These are phyloP conservation scores for Pithys albifrons DNA, from an alignment of 2,113 vertebrate genomes.

Conservation along the genomic window DNA sequence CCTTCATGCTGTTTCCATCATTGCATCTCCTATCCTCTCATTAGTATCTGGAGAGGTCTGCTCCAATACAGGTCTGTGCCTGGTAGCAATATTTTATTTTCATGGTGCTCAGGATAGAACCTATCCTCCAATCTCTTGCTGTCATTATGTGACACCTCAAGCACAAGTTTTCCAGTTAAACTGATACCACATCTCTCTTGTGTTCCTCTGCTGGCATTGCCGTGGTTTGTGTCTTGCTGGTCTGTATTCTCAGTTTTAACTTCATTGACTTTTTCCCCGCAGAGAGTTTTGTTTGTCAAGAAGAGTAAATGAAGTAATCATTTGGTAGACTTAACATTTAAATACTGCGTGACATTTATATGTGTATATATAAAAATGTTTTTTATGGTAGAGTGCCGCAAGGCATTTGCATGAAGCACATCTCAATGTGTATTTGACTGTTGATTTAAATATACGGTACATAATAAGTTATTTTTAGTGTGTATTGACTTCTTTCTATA, in stretches of 20 bases:
- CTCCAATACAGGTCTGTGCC: neutral
- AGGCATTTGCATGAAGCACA: conserved; percentile 56
- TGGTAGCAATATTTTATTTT: conserved; percentile 64
- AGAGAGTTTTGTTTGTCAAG: conserved; percentile 40
- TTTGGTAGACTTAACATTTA: conserved; percentile 50
- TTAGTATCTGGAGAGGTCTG: neutral
- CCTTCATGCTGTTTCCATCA: neutral
- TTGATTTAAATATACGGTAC: conserved; percentile 62
- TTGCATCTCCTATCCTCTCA: neutral
- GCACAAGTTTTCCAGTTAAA: conserved; percentile 60
- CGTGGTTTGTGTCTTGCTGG: neutral
- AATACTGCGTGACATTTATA: conserved; percentile 66
- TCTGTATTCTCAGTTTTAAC: neutral
- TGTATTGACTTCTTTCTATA: conserved; percentile 22
- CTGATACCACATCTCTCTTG: neutral
- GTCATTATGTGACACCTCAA: conserved; percentile 60
- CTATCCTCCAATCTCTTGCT: neutral
- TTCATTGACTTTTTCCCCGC: neutral
- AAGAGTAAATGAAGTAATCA: conserved; percentile 37
- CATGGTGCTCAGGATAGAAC: conserved; percentile 61
- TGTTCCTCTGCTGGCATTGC: neutral
- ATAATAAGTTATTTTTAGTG: conserved; percentile 50
- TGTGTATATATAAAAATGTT: conserved; percentile 46
- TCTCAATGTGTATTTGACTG: conserved; percentile 63
- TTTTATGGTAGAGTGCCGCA: conserved; percentile 49